Conservation (phyloP, 2,888 invertebrate genomes). For the Drosophila cyrtoloma region DNA sequence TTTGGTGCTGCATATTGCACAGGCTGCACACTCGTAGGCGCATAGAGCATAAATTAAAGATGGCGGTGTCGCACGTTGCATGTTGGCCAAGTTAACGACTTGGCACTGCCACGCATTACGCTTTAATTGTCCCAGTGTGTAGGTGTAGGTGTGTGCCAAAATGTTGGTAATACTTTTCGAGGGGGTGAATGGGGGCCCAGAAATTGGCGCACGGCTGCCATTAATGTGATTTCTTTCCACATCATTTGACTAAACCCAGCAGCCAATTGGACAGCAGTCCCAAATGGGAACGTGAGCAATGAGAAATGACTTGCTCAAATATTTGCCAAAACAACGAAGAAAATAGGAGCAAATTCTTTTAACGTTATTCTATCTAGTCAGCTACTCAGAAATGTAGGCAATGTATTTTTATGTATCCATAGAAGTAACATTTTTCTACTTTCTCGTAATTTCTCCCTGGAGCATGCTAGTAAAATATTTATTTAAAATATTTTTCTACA, state of each 20-base stretch:
- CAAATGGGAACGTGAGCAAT: slow-evolving; percentile 46
- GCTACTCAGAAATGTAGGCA: slow-evolving; percentile 30
- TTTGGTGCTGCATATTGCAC: slow-evolving; percentile 48
- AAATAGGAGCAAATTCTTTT: slow-evolving; percentile 17
- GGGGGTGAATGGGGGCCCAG: slow-evolving; percentile 2
- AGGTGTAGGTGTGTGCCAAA: slow-evolving; percentile 21
- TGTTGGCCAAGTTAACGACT: slow-evolving; percentile 50
- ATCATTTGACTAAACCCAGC: slow-evolving; percentile 63
- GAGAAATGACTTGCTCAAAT: slow-evolving; percentile 69
- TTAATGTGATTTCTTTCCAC: slow-evolving; percentile 77
- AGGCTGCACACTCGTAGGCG: slow-evolving; percentile 47
- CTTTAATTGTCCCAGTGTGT: slow-evolving; percentile 60
- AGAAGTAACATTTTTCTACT: slow-evolving; percentile 7
- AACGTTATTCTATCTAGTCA: slow-evolving; percentile 4
- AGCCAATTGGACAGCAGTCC: slow-evolving; percentile 37
- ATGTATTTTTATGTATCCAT: slow-evolving; percentile 26
- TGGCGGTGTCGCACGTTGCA: slow-evolving; percentile 37
- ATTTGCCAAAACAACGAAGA: slow-evolving; percentile 58
- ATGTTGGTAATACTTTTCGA: slow-evolving; percentile 36
- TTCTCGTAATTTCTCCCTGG: slow-evolving; percentile 8
- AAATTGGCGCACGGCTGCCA: slow-evolving; percentile 64
- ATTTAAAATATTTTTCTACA: slow-evolving; percentile 7
- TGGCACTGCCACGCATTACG: slow-evolving; percentile 43
- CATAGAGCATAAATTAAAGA: slow-evolving; percentile 63
- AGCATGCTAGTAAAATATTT: slow-evolving; percentile 18